Evolutionary conservation across 1,140 invertebrate species (phyloP), one percentile per base, ranked within the genome.

Genomic region (Apis dorsata): DNA sequence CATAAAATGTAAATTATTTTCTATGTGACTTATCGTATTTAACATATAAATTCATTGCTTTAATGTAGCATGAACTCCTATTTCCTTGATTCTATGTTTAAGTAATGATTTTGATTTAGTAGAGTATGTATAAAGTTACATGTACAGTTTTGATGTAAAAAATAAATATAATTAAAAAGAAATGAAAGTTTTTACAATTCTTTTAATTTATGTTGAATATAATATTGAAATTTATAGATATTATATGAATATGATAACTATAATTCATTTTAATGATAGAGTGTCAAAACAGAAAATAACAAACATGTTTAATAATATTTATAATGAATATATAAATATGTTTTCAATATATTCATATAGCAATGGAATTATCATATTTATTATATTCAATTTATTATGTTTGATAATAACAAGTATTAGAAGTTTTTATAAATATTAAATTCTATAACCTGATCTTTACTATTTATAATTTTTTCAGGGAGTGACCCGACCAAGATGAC

Each of bases 401-500:
- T 5, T 0, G 49, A 21, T 44, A 66, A 28, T 44, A 28, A 28
- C 0, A 0, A 28, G 24, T 24, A 21, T 28, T 34, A 55, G 7
- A 72, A 21, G 63, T 28, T 59, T n/a, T 63, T 28, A 28, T 51
- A 21, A 21, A 55, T 51, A 1, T 53, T 11, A 24, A 11, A 19
- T n/a, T 17, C 59, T 19, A 17, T 65, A 8, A 19, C 11, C 51
- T 77, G 28, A 79, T 80, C 70, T 80, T 75, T 78, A 74, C 71
- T 83, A 34, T 89, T 89, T 87, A 72, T 79, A 80, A 72, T 87
- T 77, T 51, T 94, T 94, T 13, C 83, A 95, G 95, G 95, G 93
- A 94, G 94, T 91, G 95, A 95, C 93, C 94, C 95, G 85, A 95
- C 93, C 85, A 95, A 95, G 93, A 94, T 95, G 90, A 93, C 95